Base-by-base conservation (phyloP, 1,140 invertebrate genomes). In the Oryctes rhinoceros region DNA sequence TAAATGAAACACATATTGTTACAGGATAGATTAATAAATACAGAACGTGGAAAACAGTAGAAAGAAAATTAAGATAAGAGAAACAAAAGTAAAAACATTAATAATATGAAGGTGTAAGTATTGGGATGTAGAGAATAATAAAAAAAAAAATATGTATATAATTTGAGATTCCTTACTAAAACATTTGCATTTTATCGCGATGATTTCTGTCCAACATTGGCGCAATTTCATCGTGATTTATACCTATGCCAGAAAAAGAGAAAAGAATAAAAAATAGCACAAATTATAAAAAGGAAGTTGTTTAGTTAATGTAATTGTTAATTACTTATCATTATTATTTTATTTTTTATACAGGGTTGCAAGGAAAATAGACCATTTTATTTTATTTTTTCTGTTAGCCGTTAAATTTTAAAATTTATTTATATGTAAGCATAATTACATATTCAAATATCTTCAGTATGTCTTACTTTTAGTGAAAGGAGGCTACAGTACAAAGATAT, bases 161-260 rank as follows among this genome's bases (percentile, higher is more conserved):
- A 67, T 67, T 15, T 67, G 10, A 67, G 20, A 20, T 67, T 30
- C 30, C 65, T 67, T 67, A 67, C 65, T 67, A 67, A 67, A 67
- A 67, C 65, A 67, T 67, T 67, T 20, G 65, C 30, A 67, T 67
- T 67, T 67, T 67, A 30, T 67, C 20, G 65, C 65, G 65, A 35
- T 67, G 65, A 67, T 67, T 67, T 67, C 65, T 67, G 65, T 67
- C 65, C 65, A 67, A 35, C 65, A 67, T 67, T 35, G 65, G 65
- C 5, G 65, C 65, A 18, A 67, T 67, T 30, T 67, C 65, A 67
- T 67, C 65, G 20, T 67, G 65, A 67, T 67, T 67, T 24, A 67
- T 35, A 67, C 65, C 65, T 67, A 18, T 24, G 6, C 5, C 24
- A 4, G 65, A 24, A 13, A 67, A 67, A 35, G 18, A 18, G 20